Conservation (phyloP, 2,888 invertebrate genomes). For the Hetaerina titia region DNA sequence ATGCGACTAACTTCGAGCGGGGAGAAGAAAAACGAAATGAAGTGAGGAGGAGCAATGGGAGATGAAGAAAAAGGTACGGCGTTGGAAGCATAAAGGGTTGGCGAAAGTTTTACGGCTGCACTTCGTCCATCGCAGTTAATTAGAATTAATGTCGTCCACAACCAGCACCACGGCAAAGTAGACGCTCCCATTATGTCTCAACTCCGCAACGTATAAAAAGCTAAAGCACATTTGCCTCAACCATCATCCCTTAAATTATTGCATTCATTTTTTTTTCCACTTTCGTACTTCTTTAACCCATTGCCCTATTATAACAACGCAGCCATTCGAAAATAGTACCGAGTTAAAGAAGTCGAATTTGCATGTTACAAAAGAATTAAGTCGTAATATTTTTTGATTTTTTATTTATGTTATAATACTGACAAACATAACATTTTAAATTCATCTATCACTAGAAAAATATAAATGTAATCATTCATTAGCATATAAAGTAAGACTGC, state of each 20-base stretch:
- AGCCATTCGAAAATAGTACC: not conserved
- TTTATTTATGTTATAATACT: too few species aligned
- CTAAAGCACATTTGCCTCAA: not conserved
- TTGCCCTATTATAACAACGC: not conserved
- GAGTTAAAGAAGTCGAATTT: not conserved
- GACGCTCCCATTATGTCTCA: not conserved
- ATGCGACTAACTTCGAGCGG: not conserved
- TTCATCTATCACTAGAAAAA: too few species aligned
- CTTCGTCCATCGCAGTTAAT: constrained; percentile 30
- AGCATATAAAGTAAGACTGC: too few species aligned
- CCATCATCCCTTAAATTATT: constrained; percentile 1
- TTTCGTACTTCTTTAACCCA: not conserved
- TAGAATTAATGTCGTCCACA: constrained; percentile 52
- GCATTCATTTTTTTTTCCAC: not conserved
- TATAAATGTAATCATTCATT: too few species aligned
- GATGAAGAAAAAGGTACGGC: not conserved
- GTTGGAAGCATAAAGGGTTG: not conserved
- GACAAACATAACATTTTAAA: too few species aligned
- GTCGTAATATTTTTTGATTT: not conserved
- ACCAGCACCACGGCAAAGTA: not conserved
- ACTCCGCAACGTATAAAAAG: not conserved
- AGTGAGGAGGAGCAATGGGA: not conserved
- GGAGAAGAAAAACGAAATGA: constrained; percentile 10
- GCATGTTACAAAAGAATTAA: not conserved
- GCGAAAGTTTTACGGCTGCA: constrained; percentile 31